phyloP scores from a whole-genome alignment of 2,113 vertebrate species.

The Trematocara macrostoma region DNA sequence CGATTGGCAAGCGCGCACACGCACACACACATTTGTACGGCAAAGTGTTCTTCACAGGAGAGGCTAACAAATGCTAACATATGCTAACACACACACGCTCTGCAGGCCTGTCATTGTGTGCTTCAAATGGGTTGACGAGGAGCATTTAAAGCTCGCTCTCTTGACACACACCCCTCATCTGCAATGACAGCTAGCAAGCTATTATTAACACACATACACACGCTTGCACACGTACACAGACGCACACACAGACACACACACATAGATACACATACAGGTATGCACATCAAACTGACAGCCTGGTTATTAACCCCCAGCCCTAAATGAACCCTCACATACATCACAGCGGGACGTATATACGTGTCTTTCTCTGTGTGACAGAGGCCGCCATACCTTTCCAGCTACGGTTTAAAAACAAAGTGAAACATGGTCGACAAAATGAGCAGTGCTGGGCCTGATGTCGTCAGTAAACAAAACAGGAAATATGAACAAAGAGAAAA shows the following conservation, averaged over 20 bases:
- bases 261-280: slow-evolving; percentile 21
- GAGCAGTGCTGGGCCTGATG: not conserved
- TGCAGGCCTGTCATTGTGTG: slow-evolving; percentile 29
- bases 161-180: slow-evolving; percentile 45
- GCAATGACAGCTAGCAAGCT: slow-evolving; percentile 45
- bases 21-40: not conserved
- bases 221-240: not conserved
- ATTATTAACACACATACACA: slow-evolving; percentile 35
- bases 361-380: not conserved
- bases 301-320: slow-evolving; percentile 36
- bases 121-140: slow-evolving; percentile 2
- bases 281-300: slow-evolving; percentile 38
- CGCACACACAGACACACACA: not conserved
- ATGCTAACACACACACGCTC: not conserved
- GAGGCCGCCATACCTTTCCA: not conserved
- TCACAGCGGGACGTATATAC: not conserved
- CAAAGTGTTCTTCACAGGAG: not conserved
- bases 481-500: not conserved
- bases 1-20: not conserved
- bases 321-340: slow-evolving; percentile 1
- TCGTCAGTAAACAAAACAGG: not conserved
- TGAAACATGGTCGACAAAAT: not conserved
- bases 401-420: not conserved
- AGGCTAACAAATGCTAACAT: slow-evolving; percentile 6
- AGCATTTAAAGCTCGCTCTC: slow-evolving; percentile 36